Evolutionary conservation across 2,797 vertebrate species (phyloP), one percentile per base, ranked within the genome.

Genomic region (Bryconaethiops microstoma): DNA sequence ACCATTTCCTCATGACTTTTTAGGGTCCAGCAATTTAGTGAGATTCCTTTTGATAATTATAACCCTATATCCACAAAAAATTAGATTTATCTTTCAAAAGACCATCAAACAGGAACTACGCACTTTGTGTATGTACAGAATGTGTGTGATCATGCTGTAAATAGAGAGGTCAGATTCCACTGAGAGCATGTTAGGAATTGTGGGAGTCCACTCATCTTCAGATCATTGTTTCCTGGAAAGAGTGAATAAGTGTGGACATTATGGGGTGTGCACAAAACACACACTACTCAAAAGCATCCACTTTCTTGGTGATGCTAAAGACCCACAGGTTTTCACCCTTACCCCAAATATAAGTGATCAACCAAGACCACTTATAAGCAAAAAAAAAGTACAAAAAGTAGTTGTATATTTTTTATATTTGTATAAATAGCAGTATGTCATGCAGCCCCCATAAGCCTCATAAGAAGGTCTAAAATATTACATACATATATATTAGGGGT

Each of bases 1-100:
- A 88, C 59, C 89, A 87, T 92, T 91, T 92, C 88, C 84, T 57
- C 90, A 90, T 88, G 89, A 87, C 88, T 85, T 85, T 69, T 19
- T 23, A 25, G 14, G 25, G 29, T 65, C 40, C 48, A 5, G 23
- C 23, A 14, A 42, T 83, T 19, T 6, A 40, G 29, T 45, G 16
- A 64, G 62, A 71, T 76, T 76, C 64, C 42, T 59, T 78, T 60
- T 78, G 45, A 48, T 55, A 69, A 71, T 74, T 74, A 59, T 12
- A 35, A 40, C 35, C 19, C n/a, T 19, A 16, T 40, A 57, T 74
- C 71, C 35, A 52, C 19, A 21, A 42, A 59, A 35, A 60, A 42
- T 40, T 35, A 59, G 17, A 73, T 73, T 59, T 54, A 73, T 73
- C 25, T 40, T 57, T 52, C 57, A 12, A 35, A 55, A 39, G 50